A percentile compares a stretch with the other conserved stretches of the same genome.
These are phyloP conservation scores for Catharus ustulatus DNA, from an alignment of 2,797 vertebrate species.

Conservation along the genomic window DNA sequence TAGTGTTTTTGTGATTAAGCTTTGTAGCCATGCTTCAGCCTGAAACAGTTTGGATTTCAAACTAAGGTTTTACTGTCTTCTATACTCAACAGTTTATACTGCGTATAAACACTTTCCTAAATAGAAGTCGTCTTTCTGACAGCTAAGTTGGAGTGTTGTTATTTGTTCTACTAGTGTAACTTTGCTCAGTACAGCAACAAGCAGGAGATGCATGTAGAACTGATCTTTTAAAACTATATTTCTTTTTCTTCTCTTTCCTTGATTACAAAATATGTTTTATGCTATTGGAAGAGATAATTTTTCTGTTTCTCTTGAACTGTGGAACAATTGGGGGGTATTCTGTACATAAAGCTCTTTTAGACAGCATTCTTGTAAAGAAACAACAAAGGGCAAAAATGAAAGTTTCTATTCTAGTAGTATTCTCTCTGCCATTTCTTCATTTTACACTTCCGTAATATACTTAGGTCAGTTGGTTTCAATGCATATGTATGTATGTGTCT, in stretches of 20 bases:
- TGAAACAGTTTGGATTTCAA: neutral
- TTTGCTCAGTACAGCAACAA: neutral
- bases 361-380: neutral
- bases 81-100: neutral
- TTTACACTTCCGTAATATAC: neutral
- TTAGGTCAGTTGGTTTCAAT: neutral
- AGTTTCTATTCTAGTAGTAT: neutral
- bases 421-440: neutral
- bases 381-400: neutral
- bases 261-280: neutral
- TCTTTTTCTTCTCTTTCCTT: neutral
- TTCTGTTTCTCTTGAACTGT: neutral
- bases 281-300: neutral
- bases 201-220: neutral
- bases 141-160: neutral
- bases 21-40: neutral
- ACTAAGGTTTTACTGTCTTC: neutral
- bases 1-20: neutral
- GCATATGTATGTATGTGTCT: neutral
- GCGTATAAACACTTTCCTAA: neutral
- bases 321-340: neutral
- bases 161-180: neutral
- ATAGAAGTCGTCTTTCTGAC: neutral
- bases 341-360: neutral
- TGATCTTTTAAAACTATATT: neutral